phyloP scores from a whole-genome alignment of 2,113 vertebrate genomes.

The Corydoras sp. region DNA sequence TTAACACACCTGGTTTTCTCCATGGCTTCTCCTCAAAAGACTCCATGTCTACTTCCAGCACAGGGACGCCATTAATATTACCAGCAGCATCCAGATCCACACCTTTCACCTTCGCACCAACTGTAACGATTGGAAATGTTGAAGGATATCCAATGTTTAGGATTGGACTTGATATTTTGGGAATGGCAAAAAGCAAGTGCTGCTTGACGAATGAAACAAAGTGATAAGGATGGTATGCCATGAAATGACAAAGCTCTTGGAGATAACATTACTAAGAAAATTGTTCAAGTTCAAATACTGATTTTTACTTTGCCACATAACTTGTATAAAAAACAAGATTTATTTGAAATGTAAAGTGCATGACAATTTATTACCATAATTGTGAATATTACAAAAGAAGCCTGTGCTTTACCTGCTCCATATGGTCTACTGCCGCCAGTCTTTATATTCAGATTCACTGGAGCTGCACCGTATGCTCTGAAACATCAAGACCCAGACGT shows the following conservation, averaged over 20 bases:
- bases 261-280: too few relatives aligned
- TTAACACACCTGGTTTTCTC: conserved; percentile 80
- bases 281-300: too few relatives aligned
- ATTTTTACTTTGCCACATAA: too few relatives aligned
- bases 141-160: too few relatives aligned
- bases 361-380: too few relatives aligned
- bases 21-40: conserved; percentile 98
- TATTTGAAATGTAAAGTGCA: too few relatives aligned
- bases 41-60: conserved; percentile 93
- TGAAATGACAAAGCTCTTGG: too few relatives aligned
- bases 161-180: too few relatives aligned
- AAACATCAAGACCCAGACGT: not conserved
- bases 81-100: conserved; percentile 92
- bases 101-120: conserved; percentile 80
- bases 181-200: too few relatives aligned
- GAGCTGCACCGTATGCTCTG: conserved; percentile 85
- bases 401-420: conserved; percentile 62
- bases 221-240: too few relatives aligned
- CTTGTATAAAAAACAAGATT: too few relatives aligned
- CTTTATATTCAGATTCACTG: conserved; percentile 98
- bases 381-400: not conserved
- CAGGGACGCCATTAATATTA: conserved; percentile 89
- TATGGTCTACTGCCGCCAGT: conserved; percentile 81
- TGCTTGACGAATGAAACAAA: too few relatives aligned
- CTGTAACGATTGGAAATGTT: conserved; percentile 18